Percentiles rank a stretch among this genome's conserved stretches.
Conservation (phyloP, 1,140 invertebrate species). For the Lutraria rhynchaena region DNA sequence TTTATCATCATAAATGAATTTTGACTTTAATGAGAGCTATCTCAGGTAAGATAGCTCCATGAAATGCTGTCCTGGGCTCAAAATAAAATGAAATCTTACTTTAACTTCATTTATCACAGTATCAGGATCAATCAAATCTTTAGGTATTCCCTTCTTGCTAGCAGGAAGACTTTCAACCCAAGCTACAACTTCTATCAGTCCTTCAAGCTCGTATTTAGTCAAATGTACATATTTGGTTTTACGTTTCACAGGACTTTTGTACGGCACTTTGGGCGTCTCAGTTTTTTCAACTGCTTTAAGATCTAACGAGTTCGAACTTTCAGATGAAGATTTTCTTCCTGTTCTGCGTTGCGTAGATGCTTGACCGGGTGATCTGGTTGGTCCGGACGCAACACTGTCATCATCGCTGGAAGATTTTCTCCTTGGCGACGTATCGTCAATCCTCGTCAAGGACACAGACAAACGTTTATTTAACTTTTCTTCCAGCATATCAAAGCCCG, state of each 20-base stretch:
- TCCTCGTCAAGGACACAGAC: conserved; percentile 67
- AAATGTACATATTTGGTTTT: conserved; percentile 77
- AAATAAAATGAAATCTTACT: conserved; percentile 71
- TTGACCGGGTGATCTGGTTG: conserved; percentile 53
- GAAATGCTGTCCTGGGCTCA: no score
- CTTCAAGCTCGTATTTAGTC: conserved; percentile 90
- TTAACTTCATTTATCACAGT: conserved; percentile 92
- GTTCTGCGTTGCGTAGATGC: conserved; percentile 46
- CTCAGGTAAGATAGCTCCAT: no score
- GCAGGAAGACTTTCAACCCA: conserved; percentile 91
- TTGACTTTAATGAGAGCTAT: no score
- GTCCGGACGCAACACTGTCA: conserved; percentile 58
- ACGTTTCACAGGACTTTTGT: conserved; percentile 44
- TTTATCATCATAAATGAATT: no score
- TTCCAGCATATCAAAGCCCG: conserved; percentile 30
- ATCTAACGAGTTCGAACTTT: conserved; percentile 67
- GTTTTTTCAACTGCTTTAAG: conserved; percentile 61
- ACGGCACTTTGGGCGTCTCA: conserved; percentile 33
- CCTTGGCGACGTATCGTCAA: conserved; percentile 65
- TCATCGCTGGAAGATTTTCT: conserved; percentile 66
- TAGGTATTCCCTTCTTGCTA: conserved; percentile 95
- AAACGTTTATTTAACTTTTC: conserved; percentile 49
- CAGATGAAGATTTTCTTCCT: conserved; percentile 63
- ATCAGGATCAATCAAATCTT: conserved; percentile 94
- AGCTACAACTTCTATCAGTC: conserved; percentile 90